Base-by-base conservation (phyloP, 2,888 invertebrate genomes). In the Strigamia transsilvanica region DNA sequence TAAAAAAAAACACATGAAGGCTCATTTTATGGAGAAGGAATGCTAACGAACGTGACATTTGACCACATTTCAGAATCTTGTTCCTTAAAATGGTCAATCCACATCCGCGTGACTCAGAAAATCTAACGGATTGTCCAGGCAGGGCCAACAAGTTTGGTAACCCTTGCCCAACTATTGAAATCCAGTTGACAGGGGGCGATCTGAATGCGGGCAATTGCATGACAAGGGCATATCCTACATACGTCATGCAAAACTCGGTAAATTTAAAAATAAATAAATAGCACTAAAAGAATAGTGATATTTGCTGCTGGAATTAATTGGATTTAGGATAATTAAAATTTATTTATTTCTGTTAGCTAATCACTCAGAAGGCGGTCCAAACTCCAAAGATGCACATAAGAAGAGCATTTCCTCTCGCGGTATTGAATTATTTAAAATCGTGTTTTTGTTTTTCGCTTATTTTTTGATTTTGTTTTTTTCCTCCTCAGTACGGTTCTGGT, bases 81-180 rank as follows among this genome's bases (percentile, higher is more conserved):
- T 81, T 81, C 23, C 38, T 81, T 15, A 81, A 81, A 77, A 38
- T 81, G 81, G 41, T 81, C 27, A 77, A 81, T 34, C 66, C 32
- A 21, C 18, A 81, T 81, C 66, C 32, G n/a, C 34, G 81, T 15
- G 61, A 56, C 56, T 56, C n/a, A 7, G 81, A 81, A 13, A 27
- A 13, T 10, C 41, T 81, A 18, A 9, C n/a, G 15, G 66, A 81
- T 27, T 81, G 81, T 81, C 81, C 81, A 61, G 38, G 81, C 21
- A 15, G 80, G 12, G 6, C 56, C 10, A 21, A n/a, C 13, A 38
- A 38, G 21, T 21, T 73, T 13, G 27, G 23, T n/a, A 38, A 21
- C 5, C 27, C 66, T 4, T 81, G 81, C 73, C 81, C 81, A 13
- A 13, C 77, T 15, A 7, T 81, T 32, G 81, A 81, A 81, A 13